These are phyloP conservation scores for Knipowitschia caucasica DNA, from an alignment of 2,797 vertebrate genomes.

Conservation along the genomic window DNA sequence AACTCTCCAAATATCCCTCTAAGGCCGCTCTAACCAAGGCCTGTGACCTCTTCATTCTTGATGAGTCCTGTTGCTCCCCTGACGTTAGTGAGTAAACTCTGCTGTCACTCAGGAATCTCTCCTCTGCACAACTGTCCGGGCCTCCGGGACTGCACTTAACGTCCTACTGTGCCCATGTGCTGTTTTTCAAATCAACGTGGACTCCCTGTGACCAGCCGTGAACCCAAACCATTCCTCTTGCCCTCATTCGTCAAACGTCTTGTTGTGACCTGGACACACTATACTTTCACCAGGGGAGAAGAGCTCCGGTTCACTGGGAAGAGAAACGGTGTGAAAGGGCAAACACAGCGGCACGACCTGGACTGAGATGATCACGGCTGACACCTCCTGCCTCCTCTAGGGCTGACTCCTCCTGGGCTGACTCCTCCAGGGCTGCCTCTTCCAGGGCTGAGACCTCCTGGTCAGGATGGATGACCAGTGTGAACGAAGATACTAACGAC, in stretches of 20 bases:
- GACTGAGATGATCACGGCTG: slow-evolving; percentile 23
- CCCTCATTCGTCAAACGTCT: slow-evolving; percentile 64
- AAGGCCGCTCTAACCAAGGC: slow-evolving; percentile 13
- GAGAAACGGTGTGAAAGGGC: slow-evolving; percentile 47
- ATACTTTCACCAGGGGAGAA: slow-evolving; percentile 38
- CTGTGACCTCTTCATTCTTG: slow-evolving; percentile 16
- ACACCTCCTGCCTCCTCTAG: slow-evolving; percentile 54
- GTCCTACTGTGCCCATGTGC: slow-evolving; percentile 64
- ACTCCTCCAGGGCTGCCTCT: slow-evolving; percentile 53
- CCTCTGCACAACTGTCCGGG: slow-evolving; percentile 10
- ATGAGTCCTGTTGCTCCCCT: slow-evolving; percentile 34
- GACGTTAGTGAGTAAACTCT: slow-evolving; percentile 47
- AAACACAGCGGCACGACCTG: slow-evolving; percentile 21
- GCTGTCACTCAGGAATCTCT: slow-evolving; percentile 51
- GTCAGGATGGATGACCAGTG: slow-evolving; percentile 50
- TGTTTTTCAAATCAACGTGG: slow-evolving; percentile 52
- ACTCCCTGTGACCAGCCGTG: slow-evolving; percentile 44
- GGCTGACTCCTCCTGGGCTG: slow-evolving; percentile 46
- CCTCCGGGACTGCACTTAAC: slow-evolving; percentile 50
- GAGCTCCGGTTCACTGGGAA: slow-evolving; percentile 45
- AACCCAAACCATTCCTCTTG: slow-evolving; percentile 59
- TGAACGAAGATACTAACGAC: slow-evolving; percentile 41
- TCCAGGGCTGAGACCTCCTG: slow-evolving; percentile 44
- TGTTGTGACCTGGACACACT: slow-evolving; percentile 54
- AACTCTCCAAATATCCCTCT: slow-evolving; percentile 22